These are phyloP conservation scores for Hippoglossus hippoglossus DNA, from an alignment of 2,797 vertebrate species.

Conservation along the genomic window DNA sequence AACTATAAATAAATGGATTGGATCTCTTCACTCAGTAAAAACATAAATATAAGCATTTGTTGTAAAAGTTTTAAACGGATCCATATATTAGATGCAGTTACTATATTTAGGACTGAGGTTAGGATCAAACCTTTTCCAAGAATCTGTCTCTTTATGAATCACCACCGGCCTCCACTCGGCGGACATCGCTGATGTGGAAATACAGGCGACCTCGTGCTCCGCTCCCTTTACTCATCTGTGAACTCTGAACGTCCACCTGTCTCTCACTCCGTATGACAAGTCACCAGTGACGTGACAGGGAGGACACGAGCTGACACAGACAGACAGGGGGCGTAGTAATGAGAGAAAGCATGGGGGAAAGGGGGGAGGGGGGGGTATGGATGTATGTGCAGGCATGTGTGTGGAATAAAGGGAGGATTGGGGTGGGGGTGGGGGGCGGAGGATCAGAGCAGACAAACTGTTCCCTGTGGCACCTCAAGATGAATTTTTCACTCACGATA, in stretches of 20 bases:
- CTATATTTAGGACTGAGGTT: not conserved
- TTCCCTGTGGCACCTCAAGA: constrained; percentile 25
- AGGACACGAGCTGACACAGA: constrained; percentile 24
- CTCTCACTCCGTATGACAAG: not conserved
- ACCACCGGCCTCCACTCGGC: not conserved
- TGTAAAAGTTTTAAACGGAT: too few species aligned
- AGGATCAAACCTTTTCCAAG: not conserved
- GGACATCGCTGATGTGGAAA: constrained; percentile 9
- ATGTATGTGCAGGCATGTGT: constrained; percentile 1
- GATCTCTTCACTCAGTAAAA: too few species aligned
- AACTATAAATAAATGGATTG: not conserved
- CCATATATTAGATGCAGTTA: not conserved
- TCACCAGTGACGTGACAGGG: constrained; percentile 3
- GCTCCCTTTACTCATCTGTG: constrained; percentile 10
- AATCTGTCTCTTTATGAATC: not conserved
- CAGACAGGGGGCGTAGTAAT: constrained; percentile 16
- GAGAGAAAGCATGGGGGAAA: constrained; percentile 23
- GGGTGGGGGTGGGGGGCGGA: not conserved
- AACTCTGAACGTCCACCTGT: constrained; percentile 4
- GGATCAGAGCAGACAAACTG: constrained; percentile 1
- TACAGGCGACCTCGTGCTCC: not conserved
- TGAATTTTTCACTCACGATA: constrained; percentile 37
- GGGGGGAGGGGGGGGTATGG: not conserved
- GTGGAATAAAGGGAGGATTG: not conserved
- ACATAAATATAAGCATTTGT: too few species aligned